Evolutionary conservation across 2,797 vertebrate species (phyloP), one percentile per base, ranked within the genome.

Genomic region (Enteromius treurensis): DNA sequence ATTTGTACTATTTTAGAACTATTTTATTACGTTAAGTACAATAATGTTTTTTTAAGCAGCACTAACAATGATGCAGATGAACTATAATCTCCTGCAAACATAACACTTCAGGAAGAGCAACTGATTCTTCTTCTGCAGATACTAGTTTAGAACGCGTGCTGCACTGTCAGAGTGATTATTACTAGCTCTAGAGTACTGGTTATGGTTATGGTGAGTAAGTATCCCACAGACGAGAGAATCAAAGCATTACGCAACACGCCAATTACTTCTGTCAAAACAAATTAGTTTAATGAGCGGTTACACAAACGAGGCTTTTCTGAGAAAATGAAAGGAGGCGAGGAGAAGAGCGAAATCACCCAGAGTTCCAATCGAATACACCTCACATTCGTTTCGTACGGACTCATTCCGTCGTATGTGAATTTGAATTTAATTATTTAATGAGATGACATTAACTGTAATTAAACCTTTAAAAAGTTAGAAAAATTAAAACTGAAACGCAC

Each of bases 241-340:
- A 51, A 34, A 7, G 47, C 26, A 13, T 45, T 45, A 45, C 42
- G 42, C 42, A 45, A 11, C 11, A 13, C 42, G 1, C 40, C 76
- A 64, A 40, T 51, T 53, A 79, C 29, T 53, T 34, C 62, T 17
- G 45, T 45, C 29, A 67, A 67, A 34, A n/a, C 19, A 15, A 37
- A 67, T 79, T 1, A 67, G 45, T 67, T 15, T 53, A 79, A 79
- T 79, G 29, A 79, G 62, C 19, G 0, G 19, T 67, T 49, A 8
- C 11, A 5, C 3, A 67, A 51, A 34, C 3, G 1, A 0, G 0
- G 45, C 26, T 29, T 5, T 79, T 65, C 26, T 65, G 77, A 79
- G 60, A 51, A 79, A 67, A 1, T 11, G 77, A 79, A 51, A 67
- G 3, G 13, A 15, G 0, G 14, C 0, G 42, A 73, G 10, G 15